Conservation (phyloP, 2,888 invertebrate genomes). For the Mimas tiliae region DNA sequence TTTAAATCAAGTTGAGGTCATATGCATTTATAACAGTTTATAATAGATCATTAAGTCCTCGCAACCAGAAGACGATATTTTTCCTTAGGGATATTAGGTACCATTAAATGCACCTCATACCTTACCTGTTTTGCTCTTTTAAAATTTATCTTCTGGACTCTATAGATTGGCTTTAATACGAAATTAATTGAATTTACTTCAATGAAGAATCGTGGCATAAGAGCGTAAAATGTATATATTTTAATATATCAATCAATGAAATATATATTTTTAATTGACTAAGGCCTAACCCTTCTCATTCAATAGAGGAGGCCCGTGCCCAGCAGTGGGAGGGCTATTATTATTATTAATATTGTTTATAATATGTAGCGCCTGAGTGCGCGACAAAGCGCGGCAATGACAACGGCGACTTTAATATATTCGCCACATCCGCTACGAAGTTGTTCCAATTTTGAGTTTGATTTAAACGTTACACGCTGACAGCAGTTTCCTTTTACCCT, state of each 20-base stretch:
- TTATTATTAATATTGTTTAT: conserved; percentile 40
- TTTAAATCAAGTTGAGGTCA: conserved; percentile 65
- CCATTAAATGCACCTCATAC: neutral
- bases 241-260: conserved; percentile 9
- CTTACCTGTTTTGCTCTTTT: neutral
- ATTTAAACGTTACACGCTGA: conserved; percentile 75
- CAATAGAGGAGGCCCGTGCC: too few relatives aligned
- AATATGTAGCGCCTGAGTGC: conserved; percentile 40
- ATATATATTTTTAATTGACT: conserved; percentile 15
- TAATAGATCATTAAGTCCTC: conserved; percentile 40
- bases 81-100: neutral
- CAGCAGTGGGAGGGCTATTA: too few relatives aligned
- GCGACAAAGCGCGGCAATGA: conserved; percentile 47
- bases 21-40: conserved; percentile 46
- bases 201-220: neutral
- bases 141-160: neutral
- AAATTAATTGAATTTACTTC: too few relatives aligned
- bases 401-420: conserved; percentile 69
- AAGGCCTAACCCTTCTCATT: too few relatives aligned
- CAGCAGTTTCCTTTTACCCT: conserved; percentile 78
- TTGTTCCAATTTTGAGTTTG: conserved; percentile 82
- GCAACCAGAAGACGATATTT: neutral
- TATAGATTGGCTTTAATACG: too few relatives aligned
- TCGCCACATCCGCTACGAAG: conserved; percentile 78
- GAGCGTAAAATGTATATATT: neutral